Percentiles rank a stretch among this genome's conserved stretches.
Evolutionary conservation across 2,888 invertebrate species (phyloP).

Genomic region (Drosophila yooni): DNA sequence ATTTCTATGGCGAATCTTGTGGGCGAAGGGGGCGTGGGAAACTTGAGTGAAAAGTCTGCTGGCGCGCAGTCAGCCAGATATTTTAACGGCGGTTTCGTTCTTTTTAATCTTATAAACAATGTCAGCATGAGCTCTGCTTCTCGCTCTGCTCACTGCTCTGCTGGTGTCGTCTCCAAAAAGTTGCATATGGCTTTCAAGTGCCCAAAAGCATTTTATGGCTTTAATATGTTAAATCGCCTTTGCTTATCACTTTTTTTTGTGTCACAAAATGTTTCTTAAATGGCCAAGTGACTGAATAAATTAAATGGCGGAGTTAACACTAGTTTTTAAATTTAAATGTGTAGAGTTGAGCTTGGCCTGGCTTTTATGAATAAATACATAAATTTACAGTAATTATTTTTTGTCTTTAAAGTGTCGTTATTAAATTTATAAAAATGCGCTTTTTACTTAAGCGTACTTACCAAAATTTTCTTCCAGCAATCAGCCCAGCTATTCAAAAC

Average conservation of each 20-base stretch:
- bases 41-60: constrained; percentile 55
- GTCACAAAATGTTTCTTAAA: constrained; percentile 29
- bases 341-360: background rate
- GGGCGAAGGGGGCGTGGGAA: background rate
- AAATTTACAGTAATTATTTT: constrained; percentile 2
- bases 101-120: constrained; percentile 75
- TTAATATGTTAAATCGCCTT: constrained; percentile 72
- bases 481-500: constrained; percentile 11
- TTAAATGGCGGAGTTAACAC: constrained; percentile 15
- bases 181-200: constrained; percentile 42
- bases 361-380: background rate
- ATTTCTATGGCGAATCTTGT: constrained; percentile 60
- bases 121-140: constrained; percentile 65
- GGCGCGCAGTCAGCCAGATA: constrained; percentile 59
- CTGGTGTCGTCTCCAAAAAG: constrained; percentile 42
- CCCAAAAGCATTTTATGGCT: constrained; percentile 63
- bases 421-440: background rate
- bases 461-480: background rate
- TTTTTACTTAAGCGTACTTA: background rate
- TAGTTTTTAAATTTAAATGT: constrained; percentile 27
- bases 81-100: constrained; percentile 53
- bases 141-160: constrained; percentile 3
- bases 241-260: constrained; percentile 29
- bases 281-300: constrained; percentile 22
- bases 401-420: background rate